Evolutionary conservation across 1,140 invertebrate species (phyloP).

Genomic region (Aradophagus sp.): DNA sequence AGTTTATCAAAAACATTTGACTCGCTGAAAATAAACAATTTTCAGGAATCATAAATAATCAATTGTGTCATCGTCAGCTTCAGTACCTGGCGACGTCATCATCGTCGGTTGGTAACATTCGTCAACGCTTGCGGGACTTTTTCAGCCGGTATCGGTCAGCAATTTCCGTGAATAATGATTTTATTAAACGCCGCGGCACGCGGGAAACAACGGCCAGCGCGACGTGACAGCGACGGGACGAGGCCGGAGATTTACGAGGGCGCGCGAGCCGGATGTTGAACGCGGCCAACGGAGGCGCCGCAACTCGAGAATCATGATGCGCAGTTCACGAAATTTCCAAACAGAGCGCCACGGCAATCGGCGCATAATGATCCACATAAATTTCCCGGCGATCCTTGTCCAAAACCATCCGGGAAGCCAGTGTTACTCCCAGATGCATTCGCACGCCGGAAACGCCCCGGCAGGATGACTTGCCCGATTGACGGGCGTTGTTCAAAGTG

Average conservation of each 20-base stretch:
- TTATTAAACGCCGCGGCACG: slow-evolving; percentile 33
- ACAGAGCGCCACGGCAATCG: slow-evolving; percentile 42
- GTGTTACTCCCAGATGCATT: slow-evolving; percentile 39
- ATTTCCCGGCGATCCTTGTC: slow-evolving; percentile 53
- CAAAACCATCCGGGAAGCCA: slow-evolving; percentile 34
- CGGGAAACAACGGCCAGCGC: slow-evolving; percentile 16
- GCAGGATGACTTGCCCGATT: slow-evolving; percentile 31
- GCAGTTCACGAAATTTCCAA: slow-evolving; percentile 44
- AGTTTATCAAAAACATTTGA: slow-evolving; percentile 40
- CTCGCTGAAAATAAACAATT: too few species aligned
- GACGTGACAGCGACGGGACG: slow-evolving; percentile 30
- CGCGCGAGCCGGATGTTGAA: slow-evolving; percentile 39
- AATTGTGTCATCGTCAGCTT: too few species aligned
- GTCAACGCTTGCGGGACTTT: slow-evolving; percentile 4
- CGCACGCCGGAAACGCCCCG: slow-evolving; percentile 17
- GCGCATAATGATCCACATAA: slow-evolving; percentile 64
- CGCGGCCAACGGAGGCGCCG: slow-evolving; percentile 20
- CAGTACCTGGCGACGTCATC: too few species aligned
- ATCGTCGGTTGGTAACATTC: too few species aligned
- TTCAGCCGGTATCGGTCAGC: too few species aligned
- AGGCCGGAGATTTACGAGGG: slow-evolving; percentile 37
- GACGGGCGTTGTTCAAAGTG: slow-evolving; percentile 18
- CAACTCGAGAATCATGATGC: slow-evolving; percentile 38
- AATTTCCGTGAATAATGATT: slow-evolving; percentile 40
- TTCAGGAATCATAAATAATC: too few species aligned